phyloP scores from a whole-genome alignment of 2,113 vertebrate species.

The Lampris megalopsis region DNA sequence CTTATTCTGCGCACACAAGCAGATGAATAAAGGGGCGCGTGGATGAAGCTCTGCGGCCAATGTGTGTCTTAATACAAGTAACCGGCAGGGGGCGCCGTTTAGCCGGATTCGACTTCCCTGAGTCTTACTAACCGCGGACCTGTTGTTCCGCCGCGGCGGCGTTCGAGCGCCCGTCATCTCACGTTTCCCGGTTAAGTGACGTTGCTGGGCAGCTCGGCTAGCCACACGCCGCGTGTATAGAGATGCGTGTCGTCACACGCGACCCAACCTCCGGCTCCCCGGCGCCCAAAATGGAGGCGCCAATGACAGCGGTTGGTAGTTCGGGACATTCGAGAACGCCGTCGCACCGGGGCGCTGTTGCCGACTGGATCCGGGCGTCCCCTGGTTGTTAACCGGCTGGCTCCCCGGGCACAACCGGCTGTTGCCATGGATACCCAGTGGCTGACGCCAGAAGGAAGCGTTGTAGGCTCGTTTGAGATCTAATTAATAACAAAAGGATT shows the following conservation, averaged over 20 bases:
- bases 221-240: no score
- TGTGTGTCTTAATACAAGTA: neutral
- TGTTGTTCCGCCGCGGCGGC: neutral
- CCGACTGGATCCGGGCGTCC: slow-evolving; percentile 8
- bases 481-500: slow-evolving; percentile 82
- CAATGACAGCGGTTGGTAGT: no score
- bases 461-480: slow-evolving; percentile 82
- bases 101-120: neutral
- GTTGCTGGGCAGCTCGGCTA: no score
- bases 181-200: no score
- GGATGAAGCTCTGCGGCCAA: neutral
- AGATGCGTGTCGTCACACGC: no score
- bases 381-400: slow-evolving; percentile 1
- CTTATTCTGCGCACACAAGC: neutral
- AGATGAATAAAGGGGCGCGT: slow-evolving; percentile 29
- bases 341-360: slow-evolving; percentile 44
- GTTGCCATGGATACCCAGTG: slow-evolving; percentile 82
- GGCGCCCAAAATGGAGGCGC: no score
- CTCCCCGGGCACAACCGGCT: slow-evolving; percentile 61
- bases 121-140: neutral
- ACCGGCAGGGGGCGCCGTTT: slow-evolving; percentile 37
- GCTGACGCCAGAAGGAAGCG: slow-evolving; percentile 77
- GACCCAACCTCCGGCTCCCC: no score
- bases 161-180: no score
- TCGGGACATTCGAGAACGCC: neutral